A percentile compares a stretch with the other conserved stretches of the same genome.
Conservation (phyloP, 2,797 vertebrate species). For the Ceryle rudis region DNA sequence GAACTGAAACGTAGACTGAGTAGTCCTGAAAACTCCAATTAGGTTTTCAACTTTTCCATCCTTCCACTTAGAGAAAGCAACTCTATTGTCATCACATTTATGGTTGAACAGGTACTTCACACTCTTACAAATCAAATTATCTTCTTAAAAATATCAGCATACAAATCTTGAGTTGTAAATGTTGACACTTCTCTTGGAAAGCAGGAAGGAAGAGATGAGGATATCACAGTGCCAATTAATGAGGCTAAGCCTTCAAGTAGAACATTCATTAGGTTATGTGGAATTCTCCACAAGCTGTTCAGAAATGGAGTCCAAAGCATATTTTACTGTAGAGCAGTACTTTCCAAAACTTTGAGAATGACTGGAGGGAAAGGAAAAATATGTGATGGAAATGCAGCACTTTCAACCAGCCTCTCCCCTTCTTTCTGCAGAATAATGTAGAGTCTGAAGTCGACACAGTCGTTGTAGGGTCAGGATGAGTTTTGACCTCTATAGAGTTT, state of each 20-base stretch:
- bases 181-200: constrained; percentile 30
- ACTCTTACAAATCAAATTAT: constrained; percentile 10
- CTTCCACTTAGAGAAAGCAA: neutral
- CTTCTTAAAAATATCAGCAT: constrained; percentile 14
- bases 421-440: neutral
- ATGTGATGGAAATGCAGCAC: neutral
- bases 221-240: constrained; percentile 24
- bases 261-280: constrained; percentile 35
- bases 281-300: constrained; percentile 35
- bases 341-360: constrained; percentile 2
- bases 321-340: neutral
- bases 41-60: neutral
- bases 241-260: constrained; percentile 38
- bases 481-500: constrained; percentile 37
- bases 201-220: constrained; percentile 40
- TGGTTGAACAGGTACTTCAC: constrained; percentile 1
- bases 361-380: constrained; percentile 27
- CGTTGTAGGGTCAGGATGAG: constrained; percentile 16
- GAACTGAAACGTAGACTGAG: neutral
- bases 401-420: neutral
- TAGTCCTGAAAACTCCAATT: neutral
- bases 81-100: neutral
- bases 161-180: constrained; percentile 25
- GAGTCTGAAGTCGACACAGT: neutral
- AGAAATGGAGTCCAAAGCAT: constrained; percentile 18